phyloP scores from a whole-genome alignment of 2,113 vertebrate species.

The Perca flavescens region DNA sequence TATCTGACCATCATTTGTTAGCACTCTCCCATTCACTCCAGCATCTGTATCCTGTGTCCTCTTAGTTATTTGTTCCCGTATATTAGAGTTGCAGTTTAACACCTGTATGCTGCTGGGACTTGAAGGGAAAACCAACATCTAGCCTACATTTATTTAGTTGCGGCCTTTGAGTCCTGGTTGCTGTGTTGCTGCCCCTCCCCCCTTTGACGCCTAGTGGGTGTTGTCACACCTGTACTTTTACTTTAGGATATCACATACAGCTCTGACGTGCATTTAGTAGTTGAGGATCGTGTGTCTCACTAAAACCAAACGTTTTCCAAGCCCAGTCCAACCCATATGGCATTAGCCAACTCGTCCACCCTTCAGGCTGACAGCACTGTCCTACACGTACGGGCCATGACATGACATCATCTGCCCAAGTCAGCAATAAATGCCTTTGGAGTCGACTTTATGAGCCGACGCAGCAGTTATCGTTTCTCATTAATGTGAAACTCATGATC shows the following conservation, averaged over 20 bases:
- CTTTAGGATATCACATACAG: background rate
- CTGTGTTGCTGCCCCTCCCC: background rate
- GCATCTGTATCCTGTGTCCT: background rate
- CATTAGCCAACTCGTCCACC: constrained; percentile 7
- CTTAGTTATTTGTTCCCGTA: background rate
- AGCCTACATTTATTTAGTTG: background rate
- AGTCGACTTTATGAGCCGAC: constrained; percentile 37
- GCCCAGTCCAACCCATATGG: constrained; percentile 1
- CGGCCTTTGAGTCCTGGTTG: background rate
- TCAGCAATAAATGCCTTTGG: constrained; percentile 47
- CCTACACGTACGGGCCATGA: constrained; percentile 29
- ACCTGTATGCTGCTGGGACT: background rate
- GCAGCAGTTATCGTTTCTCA: constrained; percentile 22
- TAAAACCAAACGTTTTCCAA: constrained; percentile 29
- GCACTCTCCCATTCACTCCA: background rate
- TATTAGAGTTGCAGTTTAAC: background rate
- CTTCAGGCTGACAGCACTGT: constrained; percentile 22
- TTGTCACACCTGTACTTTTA: background rate
- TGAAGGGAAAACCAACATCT: background rate
- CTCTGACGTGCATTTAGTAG: background rate
- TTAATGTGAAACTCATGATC: constrained; percentile 16
- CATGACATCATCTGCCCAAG: constrained; percentile 47
- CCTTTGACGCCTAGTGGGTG: background rate
- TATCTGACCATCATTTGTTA: background rate
- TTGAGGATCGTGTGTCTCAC: background rate